These are phyloP conservation scores for Stenopsyche tienmushanensis DNA, from an alignment of 1,140 invertebrate species.

Conservation along the genomic window DNA sequence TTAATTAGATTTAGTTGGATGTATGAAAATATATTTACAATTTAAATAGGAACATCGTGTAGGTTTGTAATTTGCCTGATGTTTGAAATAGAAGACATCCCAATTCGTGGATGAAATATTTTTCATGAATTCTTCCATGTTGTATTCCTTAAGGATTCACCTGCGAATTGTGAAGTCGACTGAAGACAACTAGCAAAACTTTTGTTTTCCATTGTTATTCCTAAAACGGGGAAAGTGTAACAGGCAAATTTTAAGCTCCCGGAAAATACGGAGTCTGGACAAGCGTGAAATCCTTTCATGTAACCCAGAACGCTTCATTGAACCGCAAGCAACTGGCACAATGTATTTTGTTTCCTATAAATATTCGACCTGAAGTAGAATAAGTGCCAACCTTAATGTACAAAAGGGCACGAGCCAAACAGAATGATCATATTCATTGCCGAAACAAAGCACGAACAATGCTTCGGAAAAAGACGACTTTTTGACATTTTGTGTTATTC, in stretches of 20 bases:
- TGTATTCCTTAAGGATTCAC: too few relatives aligned
- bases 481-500: too few relatives aligned
- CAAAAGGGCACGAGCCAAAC: not conserved
- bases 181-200: not conserved
- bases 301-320: conserved; percentile 14
- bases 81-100: too few relatives aligned
- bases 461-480: too few relatives aligned
- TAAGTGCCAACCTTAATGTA: not conserved
- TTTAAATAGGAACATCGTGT: too few relatives aligned
- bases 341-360: not conserved
- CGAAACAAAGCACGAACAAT: not conserved
- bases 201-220: too few relatives aligned
- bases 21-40: too few relatives aligned
- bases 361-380: not conserved
- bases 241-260: not conserved
- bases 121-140: too few relatives aligned
- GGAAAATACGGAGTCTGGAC: conserved; percentile 4
- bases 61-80: too few relatives aligned
- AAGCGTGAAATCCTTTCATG: conserved; percentile 30
- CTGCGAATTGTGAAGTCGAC: not conserved
- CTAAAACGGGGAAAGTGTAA: not conserved
- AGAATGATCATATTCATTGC: too few relatives aligned
- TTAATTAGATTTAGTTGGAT: too few relatives aligned
- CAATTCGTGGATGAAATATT: too few relatives aligned
- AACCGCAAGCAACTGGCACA: not conserved